Conservation (phyloP, 2,888 invertebrate species). For the Didymodactylos carnosus region DNA sequence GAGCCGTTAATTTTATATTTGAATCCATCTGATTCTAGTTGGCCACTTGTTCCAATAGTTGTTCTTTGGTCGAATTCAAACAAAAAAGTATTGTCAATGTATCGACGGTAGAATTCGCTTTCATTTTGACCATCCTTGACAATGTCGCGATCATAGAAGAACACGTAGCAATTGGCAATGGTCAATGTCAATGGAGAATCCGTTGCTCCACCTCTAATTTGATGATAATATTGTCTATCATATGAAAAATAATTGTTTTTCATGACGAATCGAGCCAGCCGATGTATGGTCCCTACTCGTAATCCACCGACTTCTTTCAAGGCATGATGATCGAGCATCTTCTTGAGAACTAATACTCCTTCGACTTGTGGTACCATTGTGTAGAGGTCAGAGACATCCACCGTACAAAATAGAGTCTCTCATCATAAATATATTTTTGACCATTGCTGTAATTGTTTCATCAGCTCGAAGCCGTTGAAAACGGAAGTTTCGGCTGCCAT, state of each 20-base stretch:
- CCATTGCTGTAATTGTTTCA: neutral
- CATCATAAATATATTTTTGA: too few relatives aligned
- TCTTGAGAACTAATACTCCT: too few relatives aligned
- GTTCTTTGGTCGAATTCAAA: neutral
- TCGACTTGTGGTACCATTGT: too few relatives aligned
- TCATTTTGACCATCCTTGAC: neutral
- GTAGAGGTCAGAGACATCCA: too few relatives aligned
- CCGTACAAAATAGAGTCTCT: too few relatives aligned
- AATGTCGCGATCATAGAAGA: neutral
- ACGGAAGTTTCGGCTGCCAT: neutral
- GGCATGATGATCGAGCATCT: neutral
- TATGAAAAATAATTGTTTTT: neutral
- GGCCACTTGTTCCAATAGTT: neutral
- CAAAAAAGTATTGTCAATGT: neutral
- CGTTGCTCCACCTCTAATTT: neutral
- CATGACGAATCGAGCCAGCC: neutral
- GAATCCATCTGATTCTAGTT: neutral
- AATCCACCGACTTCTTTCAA: neutral
- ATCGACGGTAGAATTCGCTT: neutral
- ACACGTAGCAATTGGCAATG: neutral
- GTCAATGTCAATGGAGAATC: neutral
- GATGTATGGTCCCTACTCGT: neutral
- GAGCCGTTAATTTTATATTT: neutral
- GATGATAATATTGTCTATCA: neutral
- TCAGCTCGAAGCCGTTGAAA: neutral